Conservation (phyloP, 2,113 vertebrate genomes). For the Hippocampus comes region DNA sequence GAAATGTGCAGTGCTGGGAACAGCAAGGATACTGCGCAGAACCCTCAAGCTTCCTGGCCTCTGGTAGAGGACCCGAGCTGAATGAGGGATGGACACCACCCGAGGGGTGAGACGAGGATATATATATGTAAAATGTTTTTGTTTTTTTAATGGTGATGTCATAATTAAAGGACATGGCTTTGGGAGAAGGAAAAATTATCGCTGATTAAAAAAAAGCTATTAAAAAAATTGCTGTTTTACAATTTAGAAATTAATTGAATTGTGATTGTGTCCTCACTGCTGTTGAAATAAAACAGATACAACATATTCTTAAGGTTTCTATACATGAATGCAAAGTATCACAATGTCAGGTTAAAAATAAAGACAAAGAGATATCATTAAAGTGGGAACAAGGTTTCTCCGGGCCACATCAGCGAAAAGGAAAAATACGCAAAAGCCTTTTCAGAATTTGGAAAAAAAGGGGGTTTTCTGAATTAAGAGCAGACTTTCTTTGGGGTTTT, state of each 20-base stretch:
- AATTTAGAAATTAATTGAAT: neutral
- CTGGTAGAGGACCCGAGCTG: too few species aligned
- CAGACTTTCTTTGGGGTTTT: too few species aligned
- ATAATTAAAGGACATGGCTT: constrained; percentile 23
- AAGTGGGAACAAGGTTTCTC: neutral
- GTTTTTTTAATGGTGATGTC: constrained; percentile 30
- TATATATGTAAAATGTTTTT: constrained; percentile 1
- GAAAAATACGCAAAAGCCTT: neutral
- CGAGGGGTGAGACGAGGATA: too few species aligned
- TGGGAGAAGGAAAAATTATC: neutral
- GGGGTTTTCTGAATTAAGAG: too few species aligned
- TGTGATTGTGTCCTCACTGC: neutral
- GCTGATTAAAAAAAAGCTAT: constrained; percentile 4
- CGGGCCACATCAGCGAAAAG: neutral
- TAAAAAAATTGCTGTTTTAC: neutral
- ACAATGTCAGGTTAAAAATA: constrained; percentile 12
- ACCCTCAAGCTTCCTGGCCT: too few species aligned
- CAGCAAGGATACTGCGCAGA: too few species aligned
- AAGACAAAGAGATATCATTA: neutral
- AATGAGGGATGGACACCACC: too few species aligned
- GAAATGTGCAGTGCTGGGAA: too few species aligned
- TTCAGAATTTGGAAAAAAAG: too few species aligned
- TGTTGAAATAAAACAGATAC: neutral
- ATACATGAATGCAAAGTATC: constrained; percentile 41
- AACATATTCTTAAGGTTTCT: neutral